phyloP scores from a whole-genome alignment of 2,797 vertebrate species.

The Brachymystax lenok region DNA sequence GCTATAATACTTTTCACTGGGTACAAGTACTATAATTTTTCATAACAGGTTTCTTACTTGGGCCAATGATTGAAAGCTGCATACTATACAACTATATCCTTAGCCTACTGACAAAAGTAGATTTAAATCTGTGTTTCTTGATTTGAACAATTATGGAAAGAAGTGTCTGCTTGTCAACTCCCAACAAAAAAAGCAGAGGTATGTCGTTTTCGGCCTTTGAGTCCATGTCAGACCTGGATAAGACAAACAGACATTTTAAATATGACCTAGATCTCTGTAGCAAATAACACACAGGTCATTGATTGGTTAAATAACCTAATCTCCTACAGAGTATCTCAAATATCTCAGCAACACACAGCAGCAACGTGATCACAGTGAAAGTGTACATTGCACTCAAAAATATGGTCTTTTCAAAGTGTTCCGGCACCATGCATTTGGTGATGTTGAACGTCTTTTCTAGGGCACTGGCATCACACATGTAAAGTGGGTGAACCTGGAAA shows the following conservation, averaged over 20 bases:
- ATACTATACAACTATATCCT: not conserved
- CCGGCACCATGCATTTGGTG: conserved; percentile 85
- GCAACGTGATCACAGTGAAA: conserved; percentile 86
- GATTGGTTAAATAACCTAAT: conserved; percentile 78
- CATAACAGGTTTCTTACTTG: not conserved
- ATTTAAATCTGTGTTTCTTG: too few relatives aligned
- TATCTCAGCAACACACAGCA: conserved; percentile 83
- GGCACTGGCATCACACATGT: conserved; percentile 78
- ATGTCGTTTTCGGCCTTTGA: conserved; percentile 40
- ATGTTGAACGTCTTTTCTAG: conserved; percentile 80
- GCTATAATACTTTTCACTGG: not conserved
- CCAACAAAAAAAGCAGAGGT: conserved; percentile 45
- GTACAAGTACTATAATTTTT: not conserved
- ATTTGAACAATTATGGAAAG: too few relatives aligned
- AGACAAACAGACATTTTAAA: conserved; percentile 53
- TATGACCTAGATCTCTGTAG: conserved; percentile 4
- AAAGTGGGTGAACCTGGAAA: conserved; percentile 82
- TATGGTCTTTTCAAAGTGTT: conserved; percentile 91
- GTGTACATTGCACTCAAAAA: conserved; percentile 91
- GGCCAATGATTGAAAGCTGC: not conserved
- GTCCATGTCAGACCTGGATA: conserved; percentile 44
- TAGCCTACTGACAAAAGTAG: too few relatives aligned
- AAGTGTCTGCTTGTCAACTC: conserved; percentile 8
- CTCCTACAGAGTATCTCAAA: conserved; percentile 86
- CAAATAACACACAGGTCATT: conserved; percentile 54